Percentiles rank a stretch among this genome's conserved stretches.
Evolutionary conservation across 2,797 vertebrate genomes (phyloP).

Genomic region (Denticeps clupeoides): DNA sequence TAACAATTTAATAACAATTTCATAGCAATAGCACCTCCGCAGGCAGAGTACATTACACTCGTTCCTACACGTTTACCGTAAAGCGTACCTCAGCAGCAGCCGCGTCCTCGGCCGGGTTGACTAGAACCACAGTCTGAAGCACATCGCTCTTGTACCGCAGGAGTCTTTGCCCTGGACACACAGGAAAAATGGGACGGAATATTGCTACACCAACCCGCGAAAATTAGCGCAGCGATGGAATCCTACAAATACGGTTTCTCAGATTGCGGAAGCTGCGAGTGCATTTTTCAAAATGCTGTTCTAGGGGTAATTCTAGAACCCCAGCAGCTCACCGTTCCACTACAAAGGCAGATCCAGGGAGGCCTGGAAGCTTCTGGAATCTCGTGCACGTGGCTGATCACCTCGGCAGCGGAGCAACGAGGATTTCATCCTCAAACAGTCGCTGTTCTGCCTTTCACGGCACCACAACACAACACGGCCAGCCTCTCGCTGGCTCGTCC

Average conservation of each 20-base stretch:
- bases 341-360: no score
- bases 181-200: neutral
- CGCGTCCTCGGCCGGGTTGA: constrained; percentile 78
- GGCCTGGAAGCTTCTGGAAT: no score
- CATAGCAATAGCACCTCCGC: no score
- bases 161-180: constrained; percentile 75
- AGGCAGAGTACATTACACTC: no score
- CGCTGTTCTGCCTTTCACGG: constrained; percentile 10
- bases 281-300: no score
- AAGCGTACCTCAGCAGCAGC: constrained; percentile 70
- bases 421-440: constrained; percentile 5
- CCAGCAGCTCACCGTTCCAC: no score
- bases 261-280: no score
- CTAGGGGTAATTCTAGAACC: no score
- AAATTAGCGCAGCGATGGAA: no score
- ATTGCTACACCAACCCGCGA: neutral
- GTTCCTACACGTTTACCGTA: neutral
- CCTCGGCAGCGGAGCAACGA: neutral
- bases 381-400: no score
- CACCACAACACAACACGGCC: constrained; percentile 29
- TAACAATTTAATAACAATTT: no score
- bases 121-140: constrained; percentile 80
- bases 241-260: no score
- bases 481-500: constrained; percentile 27
- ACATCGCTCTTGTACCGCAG: constrained; percentile 80